Evolutionary conservation across 35 echinoderm and acorn worm genomes (phyloP), one percentile per base, ranked within the genome.

Genomic region (Lytechinus variegatus): DNA sequence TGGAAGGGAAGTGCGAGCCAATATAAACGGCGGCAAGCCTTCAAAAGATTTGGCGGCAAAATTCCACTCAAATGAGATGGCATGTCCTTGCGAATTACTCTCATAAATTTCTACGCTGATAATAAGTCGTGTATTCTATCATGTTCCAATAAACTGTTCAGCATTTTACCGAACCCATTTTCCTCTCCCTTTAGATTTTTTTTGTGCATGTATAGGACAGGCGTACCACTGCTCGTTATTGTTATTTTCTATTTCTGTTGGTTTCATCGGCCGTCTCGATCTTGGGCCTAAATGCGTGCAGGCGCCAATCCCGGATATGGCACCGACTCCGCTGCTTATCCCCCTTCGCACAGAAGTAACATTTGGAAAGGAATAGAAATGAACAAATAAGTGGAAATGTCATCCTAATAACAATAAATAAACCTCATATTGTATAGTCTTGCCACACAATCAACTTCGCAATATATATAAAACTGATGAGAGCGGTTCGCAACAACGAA

Each of bases 91-190:
- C 14, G 52, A 52, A 90, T 90, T 90, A 90, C 88, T 90, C 88
- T 90, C 88, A 90, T 90, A 90, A 90, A 90, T 90, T 54, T 90
- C 29, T 33, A 90, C 88, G 28, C 88, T 13, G 88, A 90, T 90
- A 90, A 90, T 90, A 90, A 90, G 29, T 54, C 88, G 52, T 52
- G 88, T 90, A 54, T 90, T 44, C 52, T 90, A 90, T 90, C 52
- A 90, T 90, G 88, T 90, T 52, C 29, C 88, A 90, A 90, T 90
- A 54, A 90, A 90, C 28, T 51, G 52, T 33, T 52, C 88, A 54
- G 9, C 88, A 28, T 44, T 44, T 1, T 21, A 87, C 27, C 9
- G 87, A 11, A 51, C 44, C 9, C 87, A 88, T 88, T 51, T 88
- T 88, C 16, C 16, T 6, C 28, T 24, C 66, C n/a, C 66, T 24